A percentile compares a stretch with the other conserved stretches of the same genome.
Conservation (phyloP, 2,113 vertebrate genomes). For the Thunnus maccoyii region DNA sequence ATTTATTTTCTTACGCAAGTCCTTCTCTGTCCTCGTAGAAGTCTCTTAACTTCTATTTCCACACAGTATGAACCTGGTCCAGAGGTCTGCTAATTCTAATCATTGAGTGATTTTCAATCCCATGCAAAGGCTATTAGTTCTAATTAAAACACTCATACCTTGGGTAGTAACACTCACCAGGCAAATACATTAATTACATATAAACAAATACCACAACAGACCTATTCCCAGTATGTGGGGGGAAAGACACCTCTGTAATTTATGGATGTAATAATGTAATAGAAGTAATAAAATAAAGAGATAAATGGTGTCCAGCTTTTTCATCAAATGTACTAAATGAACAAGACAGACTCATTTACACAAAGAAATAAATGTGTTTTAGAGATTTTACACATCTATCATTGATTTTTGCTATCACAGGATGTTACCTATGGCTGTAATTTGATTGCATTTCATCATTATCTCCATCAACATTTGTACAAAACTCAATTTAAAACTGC, state of each 20-base stretch:
- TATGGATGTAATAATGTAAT: too few species aligned
- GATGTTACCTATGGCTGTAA: too few species aligned
- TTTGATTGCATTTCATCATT: too few species aligned
- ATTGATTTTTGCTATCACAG: too few species aligned
- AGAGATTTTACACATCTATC: too few species aligned
- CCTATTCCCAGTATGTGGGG: neutral
- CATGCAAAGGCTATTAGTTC: slow-evolving; percentile 25
- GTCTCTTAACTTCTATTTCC: neutral
- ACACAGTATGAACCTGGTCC: neutral
- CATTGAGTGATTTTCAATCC: slow-evolving; percentile 25
- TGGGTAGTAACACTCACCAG: neutral
- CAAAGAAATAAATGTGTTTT: too few species aligned
- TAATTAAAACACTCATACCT: slow-evolving; percentile 24
- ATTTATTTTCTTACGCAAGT: slow-evolving; percentile 34
- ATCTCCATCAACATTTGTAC: too few species aligned
- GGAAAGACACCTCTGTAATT: neutral
- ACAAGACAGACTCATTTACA: too few species aligned
- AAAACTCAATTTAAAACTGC: too few species aligned
- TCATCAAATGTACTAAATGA: too few species aligned
- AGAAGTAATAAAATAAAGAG: too few species aligned
- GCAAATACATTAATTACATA: slow-evolving; percentile 20
- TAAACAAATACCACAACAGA: slow-evolving; percentile 4
- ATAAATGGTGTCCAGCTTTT: too few species aligned
- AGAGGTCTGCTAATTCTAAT: slow-evolving; percentile 18
- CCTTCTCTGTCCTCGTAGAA: neutral